Evolutionary conservation across 53 echinoderm and acorn worm genomes (phyloP), one percentile per base, ranked within the genome.

Genomic region (Temnopleurus reevesii): DNA sequence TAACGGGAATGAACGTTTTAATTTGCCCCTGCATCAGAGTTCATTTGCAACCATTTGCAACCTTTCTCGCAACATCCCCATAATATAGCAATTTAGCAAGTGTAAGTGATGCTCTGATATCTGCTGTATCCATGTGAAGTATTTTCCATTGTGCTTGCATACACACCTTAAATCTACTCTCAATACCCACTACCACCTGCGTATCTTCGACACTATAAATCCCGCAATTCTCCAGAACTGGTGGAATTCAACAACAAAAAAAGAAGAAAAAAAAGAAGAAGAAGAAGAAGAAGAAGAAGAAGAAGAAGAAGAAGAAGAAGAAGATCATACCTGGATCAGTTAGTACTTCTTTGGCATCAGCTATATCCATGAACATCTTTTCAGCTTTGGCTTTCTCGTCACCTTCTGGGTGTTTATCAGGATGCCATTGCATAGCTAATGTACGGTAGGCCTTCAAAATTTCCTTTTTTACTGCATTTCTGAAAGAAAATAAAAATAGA

Each of bases 321-420:
- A n/a, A n/a, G n/a, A n/a, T 13, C 79, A 12, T 91, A 99, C 99
- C 99, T 92, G 93, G 99, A 90, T 94, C 92, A 91, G 99, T 81
- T 35, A 99, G 85, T 12, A 99, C 99, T 91, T 99, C 99, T 76
- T 99, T 99, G n/a, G 99, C 99, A 43, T 96, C 94, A 21, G 99
- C 99, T 7, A 99, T 99, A 59, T 99, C 96, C 96, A 99, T 99
- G 81, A 99, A 99, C 91, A 90, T 94, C 76, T 94, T 96, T 76
- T 93, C 90, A 21, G 99, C 99, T 76, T 89, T 63, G 57, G 88
- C 81, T 44, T 94, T 96, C 36, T 93, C 89, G 13, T 89, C 93
- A 0, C 93, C 93, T 76, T 96, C 94, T 51, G 92, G 86, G 76
- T 94, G 96, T 53, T 94, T 96, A 81, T 99, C 99, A 10, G 99